A percentile compares a stretch with the other conserved stretches of the same genome.
Evolutionary conservation across 2,888 invertebrate species (phyloP).

Genomic region (Ligdia adustata): DNA sequence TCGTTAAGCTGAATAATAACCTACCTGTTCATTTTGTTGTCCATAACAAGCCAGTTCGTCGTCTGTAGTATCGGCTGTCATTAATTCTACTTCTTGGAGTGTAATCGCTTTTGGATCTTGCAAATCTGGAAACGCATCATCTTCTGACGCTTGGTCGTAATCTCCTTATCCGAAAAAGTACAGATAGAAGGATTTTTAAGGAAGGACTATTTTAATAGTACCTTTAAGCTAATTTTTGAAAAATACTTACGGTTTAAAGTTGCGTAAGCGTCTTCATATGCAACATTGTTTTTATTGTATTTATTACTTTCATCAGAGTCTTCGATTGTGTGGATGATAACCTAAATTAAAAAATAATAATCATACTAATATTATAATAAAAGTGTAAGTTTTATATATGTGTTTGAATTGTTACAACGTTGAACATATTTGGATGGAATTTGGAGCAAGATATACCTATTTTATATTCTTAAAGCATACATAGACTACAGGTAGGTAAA

Average conservation of each 20-base stretch:
- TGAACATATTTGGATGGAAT: no score
- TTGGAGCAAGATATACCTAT: no score
- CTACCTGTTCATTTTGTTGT: slow-evolving; percentile 13
- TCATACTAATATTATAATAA: no score
- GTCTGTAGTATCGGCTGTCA: slow-evolving; percentile 52
- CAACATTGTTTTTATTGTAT: slow-evolving; percentile 39
- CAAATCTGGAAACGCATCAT: slow-evolving; percentile 57
- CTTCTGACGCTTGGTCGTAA: slow-evolving; percentile 70
- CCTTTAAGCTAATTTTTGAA: no score
- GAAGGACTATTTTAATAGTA: no score
- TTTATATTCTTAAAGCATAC: no score
- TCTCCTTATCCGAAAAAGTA: no score
- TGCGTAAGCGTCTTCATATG: slow-evolving; percentile 60
- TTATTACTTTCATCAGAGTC: not conserved
- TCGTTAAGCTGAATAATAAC: not conserved
- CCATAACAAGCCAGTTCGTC: slow-evolving; percentile 38
- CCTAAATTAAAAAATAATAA: not conserved
- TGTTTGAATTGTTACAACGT: no score
- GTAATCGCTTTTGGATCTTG: slow-evolving; percentile 65
- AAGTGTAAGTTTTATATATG: no score
- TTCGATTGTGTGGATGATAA: not conserved
- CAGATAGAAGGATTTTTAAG: no score
- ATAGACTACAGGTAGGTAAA: no score
- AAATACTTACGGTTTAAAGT: slow-evolving; percentile 70
- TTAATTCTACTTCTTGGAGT: slow-evolving; percentile 68